Evolutionary conservation across 1,140 invertebrate genomes (phyloP).

Genomic region (Rhopalosiphum maidis): DNA sequence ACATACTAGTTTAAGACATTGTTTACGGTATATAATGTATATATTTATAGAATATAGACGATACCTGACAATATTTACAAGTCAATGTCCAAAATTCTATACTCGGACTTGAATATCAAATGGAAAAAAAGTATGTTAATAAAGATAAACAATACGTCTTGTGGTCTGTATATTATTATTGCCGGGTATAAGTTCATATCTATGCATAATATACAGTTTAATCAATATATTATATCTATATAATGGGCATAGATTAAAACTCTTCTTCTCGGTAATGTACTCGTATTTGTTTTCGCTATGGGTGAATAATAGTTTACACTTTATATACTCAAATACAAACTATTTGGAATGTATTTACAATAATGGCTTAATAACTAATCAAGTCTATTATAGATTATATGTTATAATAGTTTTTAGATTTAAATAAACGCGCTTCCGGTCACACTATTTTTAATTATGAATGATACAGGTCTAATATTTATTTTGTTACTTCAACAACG

Average conservation of each 20-base stretch:
- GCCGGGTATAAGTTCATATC: not conserved
- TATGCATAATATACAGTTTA: not conserved
- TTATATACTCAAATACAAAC: not conserved
- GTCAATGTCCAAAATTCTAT: not conserved
- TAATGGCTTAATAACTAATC: not conserved
- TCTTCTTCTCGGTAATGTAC: not conserved
- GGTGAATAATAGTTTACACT: not conserved
- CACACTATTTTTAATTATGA: not conserved
- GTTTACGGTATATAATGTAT: not conserved
- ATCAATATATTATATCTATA: not conserved
- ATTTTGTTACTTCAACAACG: not conserved
- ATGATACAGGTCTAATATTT: not conserved
- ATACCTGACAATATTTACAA: conserved; percentile 20
- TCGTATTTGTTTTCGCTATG: not conserved
- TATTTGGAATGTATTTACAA: not conserved
- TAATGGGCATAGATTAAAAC: not conserved
- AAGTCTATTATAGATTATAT: not conserved
- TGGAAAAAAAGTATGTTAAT: not conserved
- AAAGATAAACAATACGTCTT: not conserved
- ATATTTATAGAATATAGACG: not conserved
- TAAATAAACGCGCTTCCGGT: not conserved
- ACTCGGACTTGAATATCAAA: not conserved
- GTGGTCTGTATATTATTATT: not conserved
- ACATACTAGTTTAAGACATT: not conserved
- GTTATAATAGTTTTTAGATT: not conserved